phyloP scores from a whole-genome alignment of 2,888 invertebrate species.

The Serrognathus titanus region DNA sequence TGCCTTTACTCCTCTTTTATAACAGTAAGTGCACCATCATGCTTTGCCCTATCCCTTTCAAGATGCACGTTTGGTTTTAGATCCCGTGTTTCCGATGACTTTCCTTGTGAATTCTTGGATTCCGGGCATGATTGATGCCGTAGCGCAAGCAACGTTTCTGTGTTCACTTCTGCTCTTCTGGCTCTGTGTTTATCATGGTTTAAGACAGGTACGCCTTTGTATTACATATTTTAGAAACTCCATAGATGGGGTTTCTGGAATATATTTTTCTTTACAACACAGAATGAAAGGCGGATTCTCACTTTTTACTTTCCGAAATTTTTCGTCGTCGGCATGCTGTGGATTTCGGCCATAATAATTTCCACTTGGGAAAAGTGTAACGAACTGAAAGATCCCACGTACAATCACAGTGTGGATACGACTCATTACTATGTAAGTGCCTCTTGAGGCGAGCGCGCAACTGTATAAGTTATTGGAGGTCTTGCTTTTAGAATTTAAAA shows the following conservation, averaged over 20 bases:
- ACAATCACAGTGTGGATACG: slow-evolving; percentile 82
- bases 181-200: slow-evolving; percentile 93
- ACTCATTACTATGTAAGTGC: slow-evolving; percentile 70
- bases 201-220: slow-evolving; percentile 70
- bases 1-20: slow-evolving; percentile 84
- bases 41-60: neutral
- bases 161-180: slow-evolving; percentile 87
- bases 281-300: slow-evolving; percentile 83
- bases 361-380: slow-evolving; percentile 89
- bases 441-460: too few species aligned
- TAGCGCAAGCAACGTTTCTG: slow-evolving; percentile 87
- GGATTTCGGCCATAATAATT: slow-evolving; percentile 81
- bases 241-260: too few species aligned
- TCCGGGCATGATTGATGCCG: slow-evolving; percentile 87
- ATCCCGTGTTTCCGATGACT: slow-evolving; percentile 89
- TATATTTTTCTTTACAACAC: slow-evolving; percentile 26
- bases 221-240: too few species aligned
- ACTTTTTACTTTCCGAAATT: slow-evolving; percentile 91
- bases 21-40: slow-evolving; percentile 68
- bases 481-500: slow-evolving; percentile 80
- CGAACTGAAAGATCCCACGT: slow-evolving; percentile 86
- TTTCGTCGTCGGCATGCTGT: slow-evolving; percentile 79
- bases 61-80: slow-evolving; percentile 52
- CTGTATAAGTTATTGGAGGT: neutral
- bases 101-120: slow-evolving; percentile 86